These are phyloP conservation scores for Kryphioiulus occultus DNA, from an alignment of 2,888 invertebrate genomes.

Conservation along the genomic window DNA sequence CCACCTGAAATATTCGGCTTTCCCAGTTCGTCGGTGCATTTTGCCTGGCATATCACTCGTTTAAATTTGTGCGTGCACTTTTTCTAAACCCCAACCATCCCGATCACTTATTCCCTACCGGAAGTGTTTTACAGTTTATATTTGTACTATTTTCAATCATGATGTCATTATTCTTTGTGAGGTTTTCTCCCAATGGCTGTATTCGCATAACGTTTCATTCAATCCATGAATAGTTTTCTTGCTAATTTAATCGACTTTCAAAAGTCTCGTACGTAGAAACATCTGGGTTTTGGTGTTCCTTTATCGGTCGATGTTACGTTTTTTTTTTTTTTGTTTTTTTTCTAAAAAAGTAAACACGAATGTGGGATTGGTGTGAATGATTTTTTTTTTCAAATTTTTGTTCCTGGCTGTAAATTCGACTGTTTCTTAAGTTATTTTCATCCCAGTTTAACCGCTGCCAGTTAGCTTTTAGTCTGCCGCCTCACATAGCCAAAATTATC, in stretches of 20 bases:
- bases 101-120: not conserved
- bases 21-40: not conserved
- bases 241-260: not conserved
- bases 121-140: not conserved
- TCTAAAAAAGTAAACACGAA: not conserved
- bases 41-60: not conserved
- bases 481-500: not conserved
- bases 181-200: conserved; percentile 20
- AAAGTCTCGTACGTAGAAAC: not conserved
- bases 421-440: not conserved
- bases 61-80: not conserved
- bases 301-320: conserved; percentile 38
- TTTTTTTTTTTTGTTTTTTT: not conserved
- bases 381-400: not conserved
- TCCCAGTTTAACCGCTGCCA: not conserved
- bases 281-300: not conserved
- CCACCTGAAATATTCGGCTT: not conserved
- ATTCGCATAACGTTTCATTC: conserved; percentile 24
- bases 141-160: conserved; percentile 32
- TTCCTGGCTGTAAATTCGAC: not conserved
- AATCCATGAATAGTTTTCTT: conserved; percentile 1
- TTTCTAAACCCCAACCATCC: not conserved
- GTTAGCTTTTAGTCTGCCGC: not conserved
- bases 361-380: conserved; percentile 42
- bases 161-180: conserved; percentile 37